phyloP scores from a whole-genome alignment of 37 sponge, comb jelly and placozoan species.

The Agelas oroides region DNA sequence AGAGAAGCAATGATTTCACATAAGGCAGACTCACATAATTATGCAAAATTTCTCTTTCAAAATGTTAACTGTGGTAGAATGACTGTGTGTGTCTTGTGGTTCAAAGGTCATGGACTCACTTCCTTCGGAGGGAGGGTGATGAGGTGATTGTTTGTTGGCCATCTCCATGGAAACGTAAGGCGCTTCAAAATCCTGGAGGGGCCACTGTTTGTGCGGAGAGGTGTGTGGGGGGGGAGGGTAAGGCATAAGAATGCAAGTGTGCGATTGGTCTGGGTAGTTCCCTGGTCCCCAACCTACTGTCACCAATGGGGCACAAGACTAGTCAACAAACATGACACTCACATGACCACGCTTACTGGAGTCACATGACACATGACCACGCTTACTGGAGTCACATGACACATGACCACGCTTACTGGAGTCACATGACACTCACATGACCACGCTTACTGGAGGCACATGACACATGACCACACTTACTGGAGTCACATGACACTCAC shows the following conservation, averaged over 20 bases:
- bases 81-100: not conserved
- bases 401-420: no score
- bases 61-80: no score
- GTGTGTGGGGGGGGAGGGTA: not conserved
- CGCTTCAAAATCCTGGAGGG: conserved; percentile 42
- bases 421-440: no score
- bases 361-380: no score
- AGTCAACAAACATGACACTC: not conserved
- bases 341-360: conserved; percentile 67
- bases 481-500: conserved; percentile 34
- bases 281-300: no score
- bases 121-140: conserved; percentile 36
- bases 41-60: no score
- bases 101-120: conserved; percentile 31
- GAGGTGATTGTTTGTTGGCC: not conserved
- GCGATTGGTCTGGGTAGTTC: not conserved
- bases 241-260: not conserved
- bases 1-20: not conserved
- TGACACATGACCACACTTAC: no score
- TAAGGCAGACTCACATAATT: no score
- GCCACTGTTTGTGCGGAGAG: conserved; percentile 31
- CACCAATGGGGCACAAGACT: no score
- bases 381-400: no score
- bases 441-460: no score
- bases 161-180: conserved; percentile 41